These are phyloP conservation scores for Limnephilus marmoratus DNA, from an alignment of 2,888 invertebrate species.

Conservation along the genomic window DNA sequence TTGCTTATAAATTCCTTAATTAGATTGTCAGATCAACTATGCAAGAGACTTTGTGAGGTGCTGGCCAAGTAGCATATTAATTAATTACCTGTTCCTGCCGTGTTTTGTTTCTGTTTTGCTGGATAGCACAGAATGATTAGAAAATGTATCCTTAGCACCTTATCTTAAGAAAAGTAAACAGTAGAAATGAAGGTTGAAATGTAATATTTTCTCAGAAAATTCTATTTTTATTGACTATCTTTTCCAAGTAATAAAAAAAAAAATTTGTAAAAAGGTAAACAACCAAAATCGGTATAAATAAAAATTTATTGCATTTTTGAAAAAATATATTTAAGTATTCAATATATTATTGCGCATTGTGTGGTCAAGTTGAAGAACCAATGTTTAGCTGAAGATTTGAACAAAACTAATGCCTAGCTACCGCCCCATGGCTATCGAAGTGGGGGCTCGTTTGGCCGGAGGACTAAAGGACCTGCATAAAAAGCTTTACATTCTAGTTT, in stretches of 20 bases:
- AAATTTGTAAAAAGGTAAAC: neutral
- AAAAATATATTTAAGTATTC: neutral
- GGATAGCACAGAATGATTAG: neutral
- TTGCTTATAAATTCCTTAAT: neutral
- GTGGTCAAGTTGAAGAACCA: neutral
- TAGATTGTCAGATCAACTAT: neutral
- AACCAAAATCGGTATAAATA: neutral
- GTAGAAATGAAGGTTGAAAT: neutral
- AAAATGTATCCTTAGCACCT: neutral
- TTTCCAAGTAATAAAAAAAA: neutral
- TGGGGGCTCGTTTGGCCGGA: neutral
- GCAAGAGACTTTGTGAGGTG: neutral
- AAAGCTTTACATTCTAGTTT: conserved; percentile 2
- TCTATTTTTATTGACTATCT: neutral
- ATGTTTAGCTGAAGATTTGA: neutral
- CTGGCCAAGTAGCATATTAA: neutral
- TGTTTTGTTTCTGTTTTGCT: neutral
- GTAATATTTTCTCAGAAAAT: neutral
- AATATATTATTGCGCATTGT: neutral
- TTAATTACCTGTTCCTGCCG: neutral
- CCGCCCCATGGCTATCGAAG: neutral
- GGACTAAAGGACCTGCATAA: neutral
- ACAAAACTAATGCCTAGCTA: neutral
- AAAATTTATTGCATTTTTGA: neutral
- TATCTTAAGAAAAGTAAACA: neutral